Evolutionary conservation across 1,140 invertebrate species (phyloP), one percentile per base, ranked within the genome.

Genomic region (Belonocnema kinseyi): DNA sequence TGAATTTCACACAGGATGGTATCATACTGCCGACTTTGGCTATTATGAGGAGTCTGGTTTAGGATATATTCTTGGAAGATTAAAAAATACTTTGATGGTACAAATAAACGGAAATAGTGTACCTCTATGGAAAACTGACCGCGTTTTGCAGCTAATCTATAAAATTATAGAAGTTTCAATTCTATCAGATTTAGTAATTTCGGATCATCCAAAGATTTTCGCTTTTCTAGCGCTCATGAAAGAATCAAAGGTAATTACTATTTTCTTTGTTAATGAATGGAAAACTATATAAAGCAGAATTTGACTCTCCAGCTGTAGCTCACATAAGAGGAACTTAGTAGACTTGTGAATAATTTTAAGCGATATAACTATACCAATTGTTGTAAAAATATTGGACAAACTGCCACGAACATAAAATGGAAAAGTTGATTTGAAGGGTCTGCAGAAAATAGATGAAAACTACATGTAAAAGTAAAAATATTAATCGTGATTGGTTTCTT

Each of bases 101-200:
- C 17, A 95, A 52, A 52, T 93, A 50, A 92, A 92, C 86, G 93
- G 92, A 54, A 81, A 92, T 53, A 93, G 93, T 80, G 91, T 93
- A 4, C 84, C 93, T 0, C 94, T 95, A 2, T 90, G 92, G 0
- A 93, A 94, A 83, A 88, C 95, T 17, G 94, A 95, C 86, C 88
- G 87, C 73, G 14, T 94, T 5, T 86, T 95, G 46, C 80, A 91
- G 8, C 87, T 85, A 5, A 92, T 95, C 85, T 91, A 92, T 8
- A 89, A 82, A 8, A 90, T 95, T 3, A 81, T 85, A 51, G 94
- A 95, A 82, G 92, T 89, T n/a, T 93, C 91, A 2, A 94, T 95
- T 0, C 40, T 66, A 66, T 11, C 56, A 33, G 11, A 14, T 3
- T 5, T 5, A 6, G 21, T 5, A 66, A 66, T 16, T 40, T 40